Evolutionary conservation across 64 coral and sea anemone species (phyloP), one percentile per base, ranked within the genome.

Genomic region (Stylophora pistillata): DNA sequence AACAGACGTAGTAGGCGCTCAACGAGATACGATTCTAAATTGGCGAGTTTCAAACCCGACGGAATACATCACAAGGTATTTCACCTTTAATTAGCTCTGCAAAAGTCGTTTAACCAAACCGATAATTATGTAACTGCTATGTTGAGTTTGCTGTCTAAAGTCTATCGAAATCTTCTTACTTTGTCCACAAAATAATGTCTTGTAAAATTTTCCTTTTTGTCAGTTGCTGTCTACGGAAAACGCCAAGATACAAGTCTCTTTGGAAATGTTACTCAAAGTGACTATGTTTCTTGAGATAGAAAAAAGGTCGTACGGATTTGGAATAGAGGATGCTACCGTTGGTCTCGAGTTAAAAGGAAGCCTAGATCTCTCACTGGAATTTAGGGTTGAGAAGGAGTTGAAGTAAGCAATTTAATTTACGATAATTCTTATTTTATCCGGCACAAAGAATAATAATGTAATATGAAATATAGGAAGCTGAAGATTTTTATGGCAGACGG

Each of bases 1-100:
- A 90, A 83, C 12, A 58, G 79, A 13, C 82, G 93, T 7, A 31
- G 37, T 5, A 90, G 32, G 54, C 89, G 92, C 26, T 81, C 78
- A 41, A 17, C 78, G 18, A 32, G n/a, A n/a, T n/a, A n/a, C n/a
- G n/a, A n/a, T n/a, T n/a, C n/a, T n/a, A n/a, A n/a, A n/a, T n/a
- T n/a, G 53, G 54, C 56, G 29, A 54, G 59, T 31, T 65, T 81
- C 41, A 2, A 63, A 29, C 26, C 78, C 41, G 53, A 26, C 10
- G 4, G 14, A 15, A 81, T 81, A 21, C 30, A 15, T 58, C 31
- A 81, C 30, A 64, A 59, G 78, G 78, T 81, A 81, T 21, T 55
- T n/a, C n/a, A n/a, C n/a, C n/a, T n/a, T n/a, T n/a, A n/a, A n/a
- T n/a, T n/a, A n/a, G n/a, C n/a, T n/a, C n/a, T n/a, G n/a, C n/a